Conservation (phyloP, 2,113 vertebrate genomes). For the Sander vitreus region DNA sequence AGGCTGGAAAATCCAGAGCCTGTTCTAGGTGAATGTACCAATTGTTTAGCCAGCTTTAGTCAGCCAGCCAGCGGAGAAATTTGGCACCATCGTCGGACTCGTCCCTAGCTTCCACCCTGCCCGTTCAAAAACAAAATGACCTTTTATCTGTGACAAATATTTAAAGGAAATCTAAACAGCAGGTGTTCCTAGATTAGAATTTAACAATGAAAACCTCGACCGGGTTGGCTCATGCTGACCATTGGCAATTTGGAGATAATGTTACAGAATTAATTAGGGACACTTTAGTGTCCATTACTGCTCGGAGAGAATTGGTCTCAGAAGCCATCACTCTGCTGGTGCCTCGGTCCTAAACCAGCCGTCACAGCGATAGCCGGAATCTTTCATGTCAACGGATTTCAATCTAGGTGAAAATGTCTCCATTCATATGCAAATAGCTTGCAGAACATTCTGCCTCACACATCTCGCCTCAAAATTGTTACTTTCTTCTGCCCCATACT, state of each 20-base stretch:
- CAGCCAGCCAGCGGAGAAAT: slow-evolving; percentile 13
- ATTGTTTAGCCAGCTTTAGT: slow-evolving; percentile 26
- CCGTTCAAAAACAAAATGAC: slow-evolving; percentile 49
- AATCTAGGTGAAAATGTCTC: slow-evolving; percentile 52
- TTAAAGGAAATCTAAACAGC: slow-evolving; percentile 54
- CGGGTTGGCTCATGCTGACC: slow-evolving; percentile 24
- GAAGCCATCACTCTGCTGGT: slow-evolving; percentile 23
- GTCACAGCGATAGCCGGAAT: slow-evolving; percentile 3
- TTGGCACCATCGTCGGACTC: slow-evolving; percentile 10
- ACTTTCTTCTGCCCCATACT: slow-evolving; percentile 37
- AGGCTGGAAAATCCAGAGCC: slow-evolving; percentile 4
- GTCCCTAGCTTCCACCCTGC: slow-evolving; percentile 26
- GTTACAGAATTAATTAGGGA: slow-evolving; percentile 64
- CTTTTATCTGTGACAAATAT: slow-evolving; percentile 58
- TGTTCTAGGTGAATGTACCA: not conserved
- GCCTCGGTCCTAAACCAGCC: not conserved
- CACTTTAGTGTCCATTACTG: slow-evolving; percentile 48
- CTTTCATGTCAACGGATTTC: slow-evolving; percentile 41
- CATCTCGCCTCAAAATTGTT: slow-evolving; percentile 50
- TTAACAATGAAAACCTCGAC: slow-evolving; percentile 46
- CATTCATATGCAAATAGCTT: slow-evolving; percentile 70
- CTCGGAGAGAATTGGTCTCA: slow-evolving; percentile 11
- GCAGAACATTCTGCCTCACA: slow-evolving; percentile 45
- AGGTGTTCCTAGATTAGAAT: slow-evolving; percentile 66
- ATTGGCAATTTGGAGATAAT: slow-evolving; percentile 65